Percentiles rank a stretch among this genome's conserved stretches.
Evolutionary conservation across 2,888 invertebrate species (phyloP).

Genomic region (Listrodromus nycthemerus): DNA sequence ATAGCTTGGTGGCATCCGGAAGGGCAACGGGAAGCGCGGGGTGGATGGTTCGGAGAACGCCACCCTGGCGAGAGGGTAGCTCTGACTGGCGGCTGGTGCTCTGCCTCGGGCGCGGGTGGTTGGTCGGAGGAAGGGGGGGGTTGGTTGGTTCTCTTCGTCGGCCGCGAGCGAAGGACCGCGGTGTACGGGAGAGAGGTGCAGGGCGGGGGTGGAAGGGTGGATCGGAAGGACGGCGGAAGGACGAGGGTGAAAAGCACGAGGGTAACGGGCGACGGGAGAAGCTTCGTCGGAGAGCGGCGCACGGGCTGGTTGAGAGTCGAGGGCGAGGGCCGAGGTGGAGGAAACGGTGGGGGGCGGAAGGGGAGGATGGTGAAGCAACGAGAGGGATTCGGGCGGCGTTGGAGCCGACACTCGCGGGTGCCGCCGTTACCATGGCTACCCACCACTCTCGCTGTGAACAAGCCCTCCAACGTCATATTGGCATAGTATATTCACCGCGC

Average conservation of each 20-base stretch:
- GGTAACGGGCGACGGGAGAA: constrained; percentile 50
- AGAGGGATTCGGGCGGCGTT: constrained; percentile 86
- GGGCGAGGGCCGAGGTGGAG: constrained; percentile 70
- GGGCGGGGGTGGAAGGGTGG: constrained; percentile 24
- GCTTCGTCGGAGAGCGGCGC: constrained; percentile 45
- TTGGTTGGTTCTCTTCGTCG: too few species aligned
- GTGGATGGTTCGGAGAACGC: constrained; percentile 65
- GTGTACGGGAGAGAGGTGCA: too few species aligned
- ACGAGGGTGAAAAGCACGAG: constrained; percentile 63
- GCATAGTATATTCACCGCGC: constrained; percentile 61
- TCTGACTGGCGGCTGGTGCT: constrained; percentile 28
- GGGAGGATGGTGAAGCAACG: constrained; percentile 70
- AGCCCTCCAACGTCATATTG: constrained; percentile 80
- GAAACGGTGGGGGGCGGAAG: constrained; percentile 70
- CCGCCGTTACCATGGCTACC: constrained; percentile 87
- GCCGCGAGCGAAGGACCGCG: too few species aligned
- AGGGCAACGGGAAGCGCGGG: constrained; percentile 64
- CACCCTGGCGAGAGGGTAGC: constrained; percentile 61
- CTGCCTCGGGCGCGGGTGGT: constrained; percentile 32
- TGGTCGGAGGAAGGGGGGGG: constrained; percentile 8
- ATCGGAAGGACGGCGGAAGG: constrained; percentile 52
- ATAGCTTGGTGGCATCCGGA: constrained; percentile 58
- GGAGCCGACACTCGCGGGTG: constrained; percentile 87
- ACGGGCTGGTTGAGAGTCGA: constrained; percentile 31
- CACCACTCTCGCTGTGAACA: constrained; percentile 84